These are phyloP conservation scores for Marcusenius ussheri DNA, from an alignment of 2,113 vertebrate species.

Conservation along the genomic window DNA sequence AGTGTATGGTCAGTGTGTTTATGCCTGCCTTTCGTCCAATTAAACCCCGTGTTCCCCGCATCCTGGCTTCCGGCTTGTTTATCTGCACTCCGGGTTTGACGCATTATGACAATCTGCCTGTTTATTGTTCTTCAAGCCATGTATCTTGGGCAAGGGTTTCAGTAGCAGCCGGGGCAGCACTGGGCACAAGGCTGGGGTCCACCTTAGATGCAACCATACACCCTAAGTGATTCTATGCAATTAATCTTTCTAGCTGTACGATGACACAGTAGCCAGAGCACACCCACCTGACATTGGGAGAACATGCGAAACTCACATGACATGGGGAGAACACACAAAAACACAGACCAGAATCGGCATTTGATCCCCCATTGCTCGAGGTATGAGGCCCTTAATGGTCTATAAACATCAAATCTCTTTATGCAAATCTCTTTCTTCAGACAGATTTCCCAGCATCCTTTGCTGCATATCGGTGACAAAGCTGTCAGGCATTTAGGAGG, in stretches of 20 bases:
- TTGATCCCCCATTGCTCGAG: too few species aligned
- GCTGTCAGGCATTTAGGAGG: not conserved
- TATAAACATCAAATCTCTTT: not conserved
- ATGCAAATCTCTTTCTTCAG: not conserved
- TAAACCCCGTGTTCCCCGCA: too few species aligned
- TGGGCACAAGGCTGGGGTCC: not conserved
- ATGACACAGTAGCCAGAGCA: not conserved
- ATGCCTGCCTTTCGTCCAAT: too few species aligned
- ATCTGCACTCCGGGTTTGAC: too few species aligned
- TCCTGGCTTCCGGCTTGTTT: too few species aligned
- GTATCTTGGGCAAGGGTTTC: not conserved
- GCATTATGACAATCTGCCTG: too few species aligned
- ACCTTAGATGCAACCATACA: not conserved
- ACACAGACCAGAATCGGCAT: not conserved
- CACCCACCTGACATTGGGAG: not conserved
- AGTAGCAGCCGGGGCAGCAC: not conserved
- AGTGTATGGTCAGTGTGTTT: too few species aligned
- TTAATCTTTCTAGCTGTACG: not conserved
- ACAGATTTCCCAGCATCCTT: not conserved
- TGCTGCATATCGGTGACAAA: not conserved
- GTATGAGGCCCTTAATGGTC: too few species aligned
- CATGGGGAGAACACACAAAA: not conserved
- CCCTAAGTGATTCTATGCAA: not conserved
- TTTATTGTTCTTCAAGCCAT: not conserved
- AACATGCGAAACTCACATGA: not conserved